phyloP scores from a whole-genome alignment of 2,113 vertebrate genomes.

The human region GRCh38 chr1:47756501-47757000 shows the following conservation, averaged over 20 bases:
- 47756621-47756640: not conserved
- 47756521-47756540: no score
- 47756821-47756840: not conserved
- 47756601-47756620: not conserved
- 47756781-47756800: not conserved
- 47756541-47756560: not conserved
- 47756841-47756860: not conserved
- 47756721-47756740: not conserved
- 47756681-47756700: fast-evolving
- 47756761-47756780: fast-evolving
- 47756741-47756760: fast-evolving
- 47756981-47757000: no score
- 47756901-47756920: not conserved
- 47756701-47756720: not conserved
- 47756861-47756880: not conserved
- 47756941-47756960: not conserved
- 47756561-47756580: fast-evolving
- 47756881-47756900: not conserved
- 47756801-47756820: not conserved
- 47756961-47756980: not conserved
- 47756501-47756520: not conserved
- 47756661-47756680: not conserved
- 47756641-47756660: not conserved
- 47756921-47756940: not conserved
- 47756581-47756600: not conserved